Conservation (phyloP, 2,888 invertebrate genomes). For the Ophonus ardosiacus region DNA sequence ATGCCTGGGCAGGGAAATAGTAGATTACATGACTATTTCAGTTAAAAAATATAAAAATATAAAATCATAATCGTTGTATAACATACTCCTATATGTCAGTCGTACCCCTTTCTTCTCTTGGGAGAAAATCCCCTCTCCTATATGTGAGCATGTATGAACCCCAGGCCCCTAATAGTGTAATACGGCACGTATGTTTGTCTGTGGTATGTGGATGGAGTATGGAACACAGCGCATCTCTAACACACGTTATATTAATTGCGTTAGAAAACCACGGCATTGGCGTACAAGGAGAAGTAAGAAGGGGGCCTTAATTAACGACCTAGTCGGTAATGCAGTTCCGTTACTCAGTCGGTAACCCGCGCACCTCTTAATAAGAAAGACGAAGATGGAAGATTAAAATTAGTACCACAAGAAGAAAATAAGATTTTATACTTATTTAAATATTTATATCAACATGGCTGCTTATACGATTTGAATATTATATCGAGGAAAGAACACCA, state of each 20-base stretch:
- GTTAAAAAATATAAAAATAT: too few relatives aligned
- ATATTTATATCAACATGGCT: too few relatives aligned
- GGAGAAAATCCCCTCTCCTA: too few relatives aligned
- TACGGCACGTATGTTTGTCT: constrained; percentile 10
- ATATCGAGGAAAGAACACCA: too few relatives aligned
- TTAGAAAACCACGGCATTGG: constrained; percentile 21
- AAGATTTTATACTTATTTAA: too few relatives aligned
- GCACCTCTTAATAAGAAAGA: background rate
- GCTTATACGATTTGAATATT: too few relatives aligned
- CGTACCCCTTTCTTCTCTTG: too few relatives aligned
- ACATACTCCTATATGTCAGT: too few relatives aligned
- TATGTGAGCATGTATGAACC: background rate
- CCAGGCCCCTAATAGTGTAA: background rate
- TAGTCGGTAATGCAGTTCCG: constrained; percentile 48
- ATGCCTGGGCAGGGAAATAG: too few relatives aligned
- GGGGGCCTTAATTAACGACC: constrained; percentile 34
- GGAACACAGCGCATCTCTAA: constrained; percentile 11
- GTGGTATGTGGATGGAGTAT: background rate
- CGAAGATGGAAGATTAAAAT: background rate
- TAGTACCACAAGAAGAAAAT: background rate
- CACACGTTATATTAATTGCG: constrained; percentile 50
- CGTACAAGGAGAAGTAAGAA: background rate
- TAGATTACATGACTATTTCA: too few relatives aligned
- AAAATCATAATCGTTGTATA: too few relatives aligned
- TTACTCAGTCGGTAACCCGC: constrained; percentile 45